Conservation (phyloP, 1,140 invertebrate genomes). For the Microplitis mediator region DNA sequence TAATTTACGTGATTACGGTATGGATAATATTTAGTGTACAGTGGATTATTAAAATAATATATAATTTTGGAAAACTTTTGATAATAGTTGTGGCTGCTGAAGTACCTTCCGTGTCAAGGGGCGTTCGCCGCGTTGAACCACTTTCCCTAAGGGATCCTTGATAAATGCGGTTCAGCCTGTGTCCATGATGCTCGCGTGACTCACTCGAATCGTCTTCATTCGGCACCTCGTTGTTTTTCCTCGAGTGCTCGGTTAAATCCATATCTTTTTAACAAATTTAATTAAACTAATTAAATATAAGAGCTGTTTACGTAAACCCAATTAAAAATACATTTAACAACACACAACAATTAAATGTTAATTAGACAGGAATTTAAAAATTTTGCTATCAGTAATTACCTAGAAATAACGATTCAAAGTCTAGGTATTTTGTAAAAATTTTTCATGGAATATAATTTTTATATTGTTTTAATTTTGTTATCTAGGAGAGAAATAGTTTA, state of each 20-base stretch:
- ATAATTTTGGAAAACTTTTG: background rate
- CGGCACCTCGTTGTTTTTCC: constrained; percentile 38
- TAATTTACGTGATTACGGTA: background rate
- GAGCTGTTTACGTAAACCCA: background rate
- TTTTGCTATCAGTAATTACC: no score
- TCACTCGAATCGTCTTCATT: constrained; percentile 36
- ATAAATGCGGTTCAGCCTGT: constrained; percentile 49
- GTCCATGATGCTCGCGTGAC: constrained; percentile 40
- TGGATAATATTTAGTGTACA: background rate
- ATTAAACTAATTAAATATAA: constrained; percentile 16
- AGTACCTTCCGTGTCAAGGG: constrained; percentile 15
- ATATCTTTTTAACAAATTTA: constrained; percentile 41
- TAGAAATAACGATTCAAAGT: no score
- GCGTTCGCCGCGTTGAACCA: constrained; percentile 42
- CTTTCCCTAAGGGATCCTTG: constrained; percentile 52
- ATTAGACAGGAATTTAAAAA: background rate
- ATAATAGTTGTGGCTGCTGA: constrained; percentile 22
- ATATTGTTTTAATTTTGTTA: no score
- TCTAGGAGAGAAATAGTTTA: no score
- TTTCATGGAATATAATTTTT: no score
- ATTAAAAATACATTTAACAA: background rate
- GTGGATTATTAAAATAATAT: background rate
- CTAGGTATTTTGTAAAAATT: no score
- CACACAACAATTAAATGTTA: background rate
- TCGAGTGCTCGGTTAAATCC: constrained; percentile 43